These are phyloP conservation scores for Tubiluchus corallicola DNA, from an alignment of 2,888 invertebrate species.

Conservation along the genomic window DNA sequence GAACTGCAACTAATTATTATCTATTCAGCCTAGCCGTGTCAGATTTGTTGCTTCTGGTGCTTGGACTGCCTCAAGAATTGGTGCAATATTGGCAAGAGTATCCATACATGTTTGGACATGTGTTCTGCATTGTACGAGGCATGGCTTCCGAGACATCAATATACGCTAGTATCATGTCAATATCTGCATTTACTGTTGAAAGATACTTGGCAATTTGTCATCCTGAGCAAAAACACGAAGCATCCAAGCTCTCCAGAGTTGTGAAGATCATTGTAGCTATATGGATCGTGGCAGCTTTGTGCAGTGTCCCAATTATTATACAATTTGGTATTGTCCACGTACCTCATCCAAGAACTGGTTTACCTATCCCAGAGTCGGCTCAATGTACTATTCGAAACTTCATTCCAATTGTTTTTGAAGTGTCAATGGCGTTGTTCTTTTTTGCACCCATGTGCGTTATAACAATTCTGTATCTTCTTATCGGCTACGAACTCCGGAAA, in stretches of 20 bases:
- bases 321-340: slow-evolving; percentile 4
- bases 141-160: slow-evolving; percentile 59
- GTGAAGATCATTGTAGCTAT: slow-evolving; percentile 20
- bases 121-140: slow-evolving; percentile 53
- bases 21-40: slow-evolving; percentile 69
- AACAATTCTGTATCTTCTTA: slow-evolving; percentile 20
- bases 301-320: slow-evolving; percentile 49
- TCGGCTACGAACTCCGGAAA: slow-evolving; percentile 16
- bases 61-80: slow-evolving; percentile 65
- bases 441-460: slow-evolving; percentile 19
- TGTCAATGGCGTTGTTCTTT: slow-evolving; percentile 21
- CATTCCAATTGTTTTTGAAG: slow-evolving; percentile 14
- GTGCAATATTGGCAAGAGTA: too few relatives aligned
- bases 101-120: too few relatives aligned
- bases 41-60: slow-evolving; percentile 52
- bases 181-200: slow-evolving; percentile 28
- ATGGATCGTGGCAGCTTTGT: slow-evolving; percentile 29
- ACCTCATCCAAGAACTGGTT: too few relatives aligned
- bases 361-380: too few relatives aligned
- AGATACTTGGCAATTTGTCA: slow-evolving; percentile 27
- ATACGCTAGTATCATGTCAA: slow-evolving; percentile 29
- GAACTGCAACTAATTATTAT: slow-evolving; percentile 78
- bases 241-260: slow-evolving; percentile 21
- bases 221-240: too few relatives aligned
- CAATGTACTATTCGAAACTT: too few relatives aligned